phyloP scores from a whole-genome alignment of 2,888 invertebrate genomes.

The Antitype chi region DNA sequence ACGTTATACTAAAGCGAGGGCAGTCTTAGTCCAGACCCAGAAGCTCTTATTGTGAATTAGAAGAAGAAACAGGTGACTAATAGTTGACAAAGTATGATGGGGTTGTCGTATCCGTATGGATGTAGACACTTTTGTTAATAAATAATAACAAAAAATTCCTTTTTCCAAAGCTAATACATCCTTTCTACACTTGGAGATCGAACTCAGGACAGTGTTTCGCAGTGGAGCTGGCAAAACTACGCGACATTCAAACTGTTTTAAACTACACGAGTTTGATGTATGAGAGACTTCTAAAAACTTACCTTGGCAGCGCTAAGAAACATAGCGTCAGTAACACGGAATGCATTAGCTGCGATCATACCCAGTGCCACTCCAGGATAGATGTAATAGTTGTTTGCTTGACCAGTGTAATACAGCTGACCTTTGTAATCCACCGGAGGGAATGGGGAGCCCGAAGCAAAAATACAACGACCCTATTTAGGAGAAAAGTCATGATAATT shows the following conservation, averaged over 20 bases:
- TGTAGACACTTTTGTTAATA: neutral
- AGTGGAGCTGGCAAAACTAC: neutral
- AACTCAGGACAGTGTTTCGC: neutral
- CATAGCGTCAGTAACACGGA: slow-evolving; percentile 96
- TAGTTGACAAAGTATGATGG: neutral
- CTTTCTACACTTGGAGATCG: neutral
- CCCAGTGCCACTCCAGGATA: slow-evolving; percentile 98
- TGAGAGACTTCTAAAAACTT: neutral
- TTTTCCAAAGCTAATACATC: neutral
- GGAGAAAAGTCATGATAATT: slow-evolving; percentile 54
- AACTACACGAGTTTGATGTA: neutral
- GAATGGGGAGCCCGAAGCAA: slow-evolving; percentile 98
- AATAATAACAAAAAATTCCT: neutral
- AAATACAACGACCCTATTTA: slow-evolving; percentile 95
- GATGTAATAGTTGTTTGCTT: slow-evolving; percentile 98
- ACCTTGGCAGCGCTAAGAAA: slow-evolving; percentile 97
- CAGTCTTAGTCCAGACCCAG: neutral
- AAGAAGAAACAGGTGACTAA: neutral
- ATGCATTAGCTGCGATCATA: slow-evolving; percentile 95
- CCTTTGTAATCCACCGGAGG: slow-evolving; percentile 94
- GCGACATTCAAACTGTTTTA: too few relatives aligned
- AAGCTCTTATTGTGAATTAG: neutral
- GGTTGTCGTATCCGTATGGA: neutral
- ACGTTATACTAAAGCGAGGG: too few relatives aligned
- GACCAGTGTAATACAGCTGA: slow-evolving; percentile 95